phyloP scores from a whole-genome alignment of 2,888 invertebrate genomes.

The Himalopsyche anomala region DNA sequence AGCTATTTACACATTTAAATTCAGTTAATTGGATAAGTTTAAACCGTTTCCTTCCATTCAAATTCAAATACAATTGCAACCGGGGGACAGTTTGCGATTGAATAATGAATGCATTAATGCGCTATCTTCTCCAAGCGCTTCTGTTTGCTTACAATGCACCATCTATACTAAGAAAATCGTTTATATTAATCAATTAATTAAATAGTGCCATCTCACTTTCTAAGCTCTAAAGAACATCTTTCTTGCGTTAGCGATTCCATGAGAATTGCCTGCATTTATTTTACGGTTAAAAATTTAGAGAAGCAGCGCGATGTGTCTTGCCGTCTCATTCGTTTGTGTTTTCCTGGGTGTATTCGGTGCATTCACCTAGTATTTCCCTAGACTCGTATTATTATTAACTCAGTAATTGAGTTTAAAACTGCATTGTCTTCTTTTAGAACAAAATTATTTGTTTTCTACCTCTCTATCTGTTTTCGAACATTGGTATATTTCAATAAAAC shows the following conservation, averaged over 20 bases:
- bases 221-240: not conserved
- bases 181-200: constrained; percentile 44
- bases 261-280: constrained; percentile 17
- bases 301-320: not conserved
- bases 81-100: constrained; percentile 8
- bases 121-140: constrained; percentile 13
- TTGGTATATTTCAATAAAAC: not conserved
- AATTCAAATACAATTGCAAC: constrained; percentile 22
- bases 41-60: not conserved
- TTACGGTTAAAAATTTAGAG: not conserved
- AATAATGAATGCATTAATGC: constrained; percentile 34
- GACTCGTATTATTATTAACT: constrained; percentile 43
- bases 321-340: not conserved
- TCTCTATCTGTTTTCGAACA: not conserved
- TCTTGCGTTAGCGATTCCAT: constrained; percentile 9
- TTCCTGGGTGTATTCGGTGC: not conserved
- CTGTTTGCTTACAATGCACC: constrained; percentile 5
- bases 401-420: constrained; percentile 44
- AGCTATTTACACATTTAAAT: constrained; percentile 9
- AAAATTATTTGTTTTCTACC: not conserved
- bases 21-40: constrained; percentile 6
- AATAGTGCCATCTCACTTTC: constrained; percentile 18
- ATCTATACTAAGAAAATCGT: constrained; percentile 1
- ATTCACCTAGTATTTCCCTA: not conserved
- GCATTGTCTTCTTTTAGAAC: not conserved